Percentiles rank a stretch among this genome's conserved stretches.
Evolutionary conservation across 2,797 vertebrate genomes (phyloP).

Genomic region (Sebastes baramenuke): DNA sequence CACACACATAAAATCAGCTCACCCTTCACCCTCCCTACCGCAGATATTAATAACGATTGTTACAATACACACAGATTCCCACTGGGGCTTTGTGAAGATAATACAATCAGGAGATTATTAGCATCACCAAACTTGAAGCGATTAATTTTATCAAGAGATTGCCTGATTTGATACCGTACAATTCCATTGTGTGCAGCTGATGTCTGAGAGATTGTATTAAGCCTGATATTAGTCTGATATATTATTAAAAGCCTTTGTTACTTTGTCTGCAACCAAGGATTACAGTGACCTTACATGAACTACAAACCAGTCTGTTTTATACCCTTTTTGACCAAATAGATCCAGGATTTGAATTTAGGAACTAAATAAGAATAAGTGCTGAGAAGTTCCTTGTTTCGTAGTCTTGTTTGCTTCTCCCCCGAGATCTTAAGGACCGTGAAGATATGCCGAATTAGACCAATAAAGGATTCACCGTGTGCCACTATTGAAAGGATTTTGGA

Average conservation of each 20-base stretch:
- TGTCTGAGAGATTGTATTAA: slow-evolving; percentile 43
- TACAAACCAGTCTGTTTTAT: background rate
- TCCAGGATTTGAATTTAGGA: background rate
- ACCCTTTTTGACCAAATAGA: background rate
- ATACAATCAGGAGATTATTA: slow-evolving; percentile 68
- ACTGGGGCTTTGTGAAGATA: slow-evolving; percentile 46
- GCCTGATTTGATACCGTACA: slow-evolving; percentile 49
- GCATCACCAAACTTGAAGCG: slow-evolving; percentile 54
- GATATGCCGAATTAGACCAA: background rate
- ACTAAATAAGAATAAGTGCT: background rate
- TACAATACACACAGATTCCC: slow-evolving; percentile 45
- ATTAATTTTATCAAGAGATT: slow-evolving; percentile 70
- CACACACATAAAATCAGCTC: slow-evolving; percentile 3
- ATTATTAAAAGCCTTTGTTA: slow-evolving; percentile 40
- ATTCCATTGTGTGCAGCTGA: slow-evolving; percentile 30
- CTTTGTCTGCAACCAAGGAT: slow-evolving; percentile 11
- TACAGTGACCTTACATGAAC: slow-evolving; percentile 13
- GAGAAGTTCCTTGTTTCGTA: background rate
- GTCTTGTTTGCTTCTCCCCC: background rate
- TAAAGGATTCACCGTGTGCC: background rate
- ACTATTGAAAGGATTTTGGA: background rate
- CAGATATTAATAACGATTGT: slow-evolving; percentile 48
- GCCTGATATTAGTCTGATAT: slow-evolving; percentile 31
- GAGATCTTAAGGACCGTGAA: background rate
- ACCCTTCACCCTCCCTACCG: slow-evolving; percentile 20